These are phyloP conservation scores for Megastigmus dorsalis DNA, from an alignment of 2,888 invertebrate genomes.

Conservation along the genomic window DNA sequence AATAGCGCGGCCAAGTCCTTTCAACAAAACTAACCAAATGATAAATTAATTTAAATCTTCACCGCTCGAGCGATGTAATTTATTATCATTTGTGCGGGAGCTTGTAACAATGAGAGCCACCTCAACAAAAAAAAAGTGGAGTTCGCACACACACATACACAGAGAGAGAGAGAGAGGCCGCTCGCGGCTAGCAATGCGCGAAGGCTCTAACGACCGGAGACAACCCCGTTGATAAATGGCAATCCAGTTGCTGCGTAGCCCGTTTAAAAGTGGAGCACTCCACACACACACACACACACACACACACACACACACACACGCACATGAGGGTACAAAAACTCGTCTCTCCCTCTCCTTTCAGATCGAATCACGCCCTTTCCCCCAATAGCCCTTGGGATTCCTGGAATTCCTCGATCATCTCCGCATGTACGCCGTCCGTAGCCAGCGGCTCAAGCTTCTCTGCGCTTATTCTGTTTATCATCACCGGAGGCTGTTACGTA, in stretches of 20 bases:
- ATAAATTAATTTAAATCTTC: no score
- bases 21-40: no score
- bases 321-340: no score
- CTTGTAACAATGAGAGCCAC: constrained; percentile 1
- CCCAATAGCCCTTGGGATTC: no score
- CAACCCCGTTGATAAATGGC: constrained; percentile 32
- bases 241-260: not conserved
- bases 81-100: not conserved
- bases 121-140: not conserved
- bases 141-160: not conserved
- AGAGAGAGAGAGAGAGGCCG: not conserved
- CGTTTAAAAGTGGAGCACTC: not conserved
- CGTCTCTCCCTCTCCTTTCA: constrained; percentile 14
- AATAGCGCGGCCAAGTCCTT: no score
- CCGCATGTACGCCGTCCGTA: not conserved
- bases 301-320: no score
- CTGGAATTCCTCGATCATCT: no score
- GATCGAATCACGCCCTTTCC: constrained; percentile 2
- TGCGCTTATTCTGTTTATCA: constrained; percentile 28
- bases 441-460: not conserved
- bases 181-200: not conserved
- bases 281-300: no score
- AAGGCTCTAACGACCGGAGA: constrained; percentile 36
- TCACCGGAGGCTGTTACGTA: no score
- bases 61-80: no score